Evolutionary conservation across 2,797 vertebrate genomes (phyloP).

Genomic region (Paratrypauchen microcephalus): DNA sequence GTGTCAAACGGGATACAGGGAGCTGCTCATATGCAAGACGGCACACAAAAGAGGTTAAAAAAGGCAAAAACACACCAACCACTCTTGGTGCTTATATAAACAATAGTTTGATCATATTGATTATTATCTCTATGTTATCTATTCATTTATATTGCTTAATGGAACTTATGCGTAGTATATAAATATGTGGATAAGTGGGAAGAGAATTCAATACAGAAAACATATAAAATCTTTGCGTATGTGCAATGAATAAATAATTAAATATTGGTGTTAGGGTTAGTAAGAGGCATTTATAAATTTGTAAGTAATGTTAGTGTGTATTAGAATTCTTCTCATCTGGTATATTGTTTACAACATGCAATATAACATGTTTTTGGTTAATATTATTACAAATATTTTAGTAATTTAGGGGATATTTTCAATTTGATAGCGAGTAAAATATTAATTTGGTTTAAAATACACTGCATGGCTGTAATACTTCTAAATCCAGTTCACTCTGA

Average conservation of each 20-base stretch:
- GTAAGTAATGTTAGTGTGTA: neutral
- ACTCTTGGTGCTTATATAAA: neutral
- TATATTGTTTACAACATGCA: neutral
- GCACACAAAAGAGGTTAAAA: conserved; percentile 4
- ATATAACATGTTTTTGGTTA: neutral
- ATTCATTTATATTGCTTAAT: neutral
- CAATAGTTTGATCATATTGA: neutral
- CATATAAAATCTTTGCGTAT: neutral
- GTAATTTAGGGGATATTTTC: neutral
- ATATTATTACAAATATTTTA: neutral
- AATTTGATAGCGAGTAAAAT: neutral
- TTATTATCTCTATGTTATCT: neutral
- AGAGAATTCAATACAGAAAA: neutral
- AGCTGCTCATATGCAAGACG: conserved; percentile 2
- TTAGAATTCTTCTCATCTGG: neutral
- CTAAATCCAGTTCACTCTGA: neutral
- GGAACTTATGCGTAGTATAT: neutral
- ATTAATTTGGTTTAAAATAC: neutral
- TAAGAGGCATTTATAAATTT: neutral
- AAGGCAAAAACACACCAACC: neutral
- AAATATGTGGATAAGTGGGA: neutral
- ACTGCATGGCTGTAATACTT: conserved; percentile 5
- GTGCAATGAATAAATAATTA: neutral
- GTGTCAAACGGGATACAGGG: conserved; percentile 9
- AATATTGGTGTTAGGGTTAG: neutral